Base-by-base conservation (phyloP, 2,888 invertebrate genomes). In the Elmis aenea region DNA sequence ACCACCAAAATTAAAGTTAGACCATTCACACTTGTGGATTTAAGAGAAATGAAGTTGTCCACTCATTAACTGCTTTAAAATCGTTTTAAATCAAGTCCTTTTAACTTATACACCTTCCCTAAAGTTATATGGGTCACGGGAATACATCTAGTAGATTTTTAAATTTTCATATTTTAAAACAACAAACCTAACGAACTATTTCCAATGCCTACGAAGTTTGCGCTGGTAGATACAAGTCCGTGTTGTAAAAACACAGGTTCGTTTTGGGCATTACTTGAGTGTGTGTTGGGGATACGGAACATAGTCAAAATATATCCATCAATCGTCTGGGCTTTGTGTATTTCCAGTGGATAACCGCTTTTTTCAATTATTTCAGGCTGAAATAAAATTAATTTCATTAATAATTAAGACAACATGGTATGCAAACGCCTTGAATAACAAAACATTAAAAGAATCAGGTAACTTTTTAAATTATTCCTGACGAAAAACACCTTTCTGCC, bases 291-390 rank as follows among this genome's bases (percentile, higher is more conserved):
- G 27, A 73, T 68, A 39, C 71, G 54, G 46, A 70, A 72, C 29
- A 71, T 46, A 3, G 68, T 68, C 25, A 73, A 48, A 20, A 72
- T 64, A 52, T 70, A 71, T 2, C 67, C 70, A 59, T 73, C 73
- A 39, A 61, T 57, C 2, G 73, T 72, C 57, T 62, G 64, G 27
- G 71, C 59, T 34, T 66, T 62, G 50, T 72, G 69, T 8, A 60
- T 68, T 40, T 66, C 61, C 0, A 69, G 57, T 14, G 63, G 61
- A 49, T 71, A 72, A 36, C 71, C 71, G 47, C 68, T 62, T 32
- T 56, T 51, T 32, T 47, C 48, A 26, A 72, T 69, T 15, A 72
- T 58, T 50, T 70, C 30, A 5, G 36, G 27, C 36, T 35, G 15
- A 5, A 35, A 33, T 3, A 3, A 16, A 5, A 8, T 18, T 6